Conservation (phyloP, 2,888 invertebrate genomes). For the Diarsia dahlii region DNA sequence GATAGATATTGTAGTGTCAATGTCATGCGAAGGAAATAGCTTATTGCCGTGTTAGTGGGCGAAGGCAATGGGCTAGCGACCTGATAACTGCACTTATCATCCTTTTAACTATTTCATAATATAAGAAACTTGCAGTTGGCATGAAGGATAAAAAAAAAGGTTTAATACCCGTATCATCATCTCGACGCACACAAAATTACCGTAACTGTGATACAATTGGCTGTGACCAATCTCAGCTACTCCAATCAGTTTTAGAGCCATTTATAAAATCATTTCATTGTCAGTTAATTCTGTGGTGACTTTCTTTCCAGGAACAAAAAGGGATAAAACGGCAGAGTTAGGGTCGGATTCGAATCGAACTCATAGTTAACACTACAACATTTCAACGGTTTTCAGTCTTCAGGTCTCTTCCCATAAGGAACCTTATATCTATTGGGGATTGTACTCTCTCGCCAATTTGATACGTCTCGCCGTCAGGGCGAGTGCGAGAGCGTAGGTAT, state of each 20-base stretch:
- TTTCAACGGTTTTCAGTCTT: background rate
- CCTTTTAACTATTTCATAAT: constrained; percentile 7
- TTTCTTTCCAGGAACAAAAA: background rate
- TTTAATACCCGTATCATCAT: background rate
- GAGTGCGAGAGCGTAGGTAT: background rate
- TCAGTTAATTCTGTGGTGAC: background rate
- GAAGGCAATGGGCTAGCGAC: constrained; percentile 28
- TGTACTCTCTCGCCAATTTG: background rate
- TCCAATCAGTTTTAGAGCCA: background rate
- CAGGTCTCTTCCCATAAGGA: background rate
- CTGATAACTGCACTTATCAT: background rate
- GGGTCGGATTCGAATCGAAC: background rate
- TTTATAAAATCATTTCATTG: too few relatives aligned
- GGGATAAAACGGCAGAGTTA: background rate
- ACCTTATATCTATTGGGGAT: background rate
- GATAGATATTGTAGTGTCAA: constrained; percentile 48
- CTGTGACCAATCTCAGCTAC: background rate
- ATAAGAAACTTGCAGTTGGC: background rate
- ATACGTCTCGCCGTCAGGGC: background rate
- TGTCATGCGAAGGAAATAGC: constrained; percentile 54
- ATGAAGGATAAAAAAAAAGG: background rate
- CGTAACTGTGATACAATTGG: background rate
- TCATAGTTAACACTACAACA: too few relatives aligned
- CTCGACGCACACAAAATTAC: background rate
- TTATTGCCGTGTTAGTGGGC: constrained; percentile 50